Evolutionary conservation across 1,140 invertebrate species (phyloP).

Genomic region (Listronotus bonariensis): DNA sequence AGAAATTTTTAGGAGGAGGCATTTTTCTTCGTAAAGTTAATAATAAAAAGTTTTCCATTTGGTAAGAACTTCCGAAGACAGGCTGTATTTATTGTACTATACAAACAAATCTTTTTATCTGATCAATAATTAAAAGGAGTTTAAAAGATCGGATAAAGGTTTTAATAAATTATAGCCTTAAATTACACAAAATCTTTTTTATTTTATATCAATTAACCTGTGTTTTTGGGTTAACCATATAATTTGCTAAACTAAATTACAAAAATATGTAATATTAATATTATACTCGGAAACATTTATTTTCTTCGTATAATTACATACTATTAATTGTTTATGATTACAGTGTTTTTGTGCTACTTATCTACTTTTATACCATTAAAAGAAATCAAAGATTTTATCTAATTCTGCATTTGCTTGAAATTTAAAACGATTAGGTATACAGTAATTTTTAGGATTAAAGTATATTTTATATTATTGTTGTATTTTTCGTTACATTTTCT

Average conservation of each 20-base stretch:
- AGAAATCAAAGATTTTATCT: not conserved
- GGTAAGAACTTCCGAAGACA: no score
- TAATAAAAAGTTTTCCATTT: no score
- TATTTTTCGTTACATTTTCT: no score
- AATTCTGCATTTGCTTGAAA: not conserved
- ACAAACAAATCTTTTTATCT: no score
- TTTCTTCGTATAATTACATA: slow-evolving; percentile 3
- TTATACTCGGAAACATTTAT: not conserved
- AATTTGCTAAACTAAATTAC: not conserved
- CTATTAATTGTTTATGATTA: slow-evolving; percentile 2
- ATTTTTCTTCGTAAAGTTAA: no score
- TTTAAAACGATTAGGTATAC: not conserved
- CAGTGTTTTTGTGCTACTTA: slow-evolving; percentile 18
- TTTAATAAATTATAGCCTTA: no score
- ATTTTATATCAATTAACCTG: not conserved
- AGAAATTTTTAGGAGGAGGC: no score
- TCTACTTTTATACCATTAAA: slow-evolving; percentile 10
- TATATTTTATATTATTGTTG: no score
- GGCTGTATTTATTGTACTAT: no score
- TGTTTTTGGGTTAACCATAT: not conserved
- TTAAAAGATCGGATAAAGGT: no score
- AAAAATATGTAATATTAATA: not conserved
- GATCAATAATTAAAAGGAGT: no score
- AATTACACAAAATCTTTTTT: no score
- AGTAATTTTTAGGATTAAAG: not conserved